These are phyloP conservation scores for Matsumyia berberina DNA, from an alignment of 2,888 invertebrate species.

Conservation along the genomic window DNA sequence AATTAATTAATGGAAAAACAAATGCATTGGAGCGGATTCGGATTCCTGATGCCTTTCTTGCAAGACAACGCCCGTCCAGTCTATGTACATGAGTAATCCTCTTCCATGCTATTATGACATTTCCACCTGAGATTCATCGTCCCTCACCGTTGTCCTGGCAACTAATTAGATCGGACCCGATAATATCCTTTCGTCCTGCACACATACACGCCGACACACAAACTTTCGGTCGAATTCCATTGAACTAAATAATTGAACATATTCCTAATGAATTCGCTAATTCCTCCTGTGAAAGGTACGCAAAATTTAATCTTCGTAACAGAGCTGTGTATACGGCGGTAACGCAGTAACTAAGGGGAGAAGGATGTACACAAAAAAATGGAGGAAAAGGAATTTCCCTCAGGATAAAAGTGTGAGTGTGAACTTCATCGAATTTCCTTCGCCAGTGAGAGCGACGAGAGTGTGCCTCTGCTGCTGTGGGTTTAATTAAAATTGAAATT, in stretches of 20 bases:
- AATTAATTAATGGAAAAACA: conserved; percentile 69
- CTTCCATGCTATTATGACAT: conserved; percentile 37
- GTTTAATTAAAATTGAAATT: conserved; percentile 69
- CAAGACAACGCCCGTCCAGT: neutral
- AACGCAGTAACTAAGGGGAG: neutral
- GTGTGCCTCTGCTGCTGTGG: conserved; percentile 30
- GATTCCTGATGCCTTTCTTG: conserved; percentile 10
- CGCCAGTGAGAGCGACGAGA: neutral
- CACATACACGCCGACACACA: neutral
- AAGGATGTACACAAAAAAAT: neutral
- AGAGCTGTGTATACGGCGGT: neutral
- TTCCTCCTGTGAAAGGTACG: conserved; percentile 24
- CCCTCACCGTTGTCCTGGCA: conserved; percentile 25
- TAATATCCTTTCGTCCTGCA: conserved; percentile 36
- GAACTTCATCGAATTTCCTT: conserved; percentile 37
- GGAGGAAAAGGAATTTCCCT: conserved; percentile 16
- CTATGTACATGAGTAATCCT: conserved; percentile 47
- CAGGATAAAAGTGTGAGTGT: conserved; percentile 27
- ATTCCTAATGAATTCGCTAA: conserved; percentile 61
- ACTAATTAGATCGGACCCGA: conserved; percentile 48
- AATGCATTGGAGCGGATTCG: conserved; percentile 51
- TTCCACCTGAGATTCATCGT: conserved; percentile 27
- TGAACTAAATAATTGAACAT: conserved; percentile 62
- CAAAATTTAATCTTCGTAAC: conserved; percentile 26
- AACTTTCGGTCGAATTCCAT: conserved; percentile 35